Evolutionary conservation across 2,113 vertebrate genomes (phyloP).

Genomic region (Agapornis roseicollis): DNA sequence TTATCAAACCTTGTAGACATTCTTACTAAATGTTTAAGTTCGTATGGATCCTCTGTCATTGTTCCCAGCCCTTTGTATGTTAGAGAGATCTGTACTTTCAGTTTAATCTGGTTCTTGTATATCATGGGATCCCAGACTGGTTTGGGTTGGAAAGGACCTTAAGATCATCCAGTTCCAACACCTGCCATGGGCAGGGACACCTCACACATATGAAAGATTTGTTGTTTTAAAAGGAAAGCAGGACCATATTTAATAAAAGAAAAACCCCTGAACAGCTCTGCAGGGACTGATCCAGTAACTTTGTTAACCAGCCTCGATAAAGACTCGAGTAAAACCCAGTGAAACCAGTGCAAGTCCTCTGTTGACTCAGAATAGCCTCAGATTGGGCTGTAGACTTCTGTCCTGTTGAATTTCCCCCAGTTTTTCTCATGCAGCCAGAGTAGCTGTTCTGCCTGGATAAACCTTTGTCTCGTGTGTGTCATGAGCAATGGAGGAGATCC

Average conservation of each 20-base stretch:
- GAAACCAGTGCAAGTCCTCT: background rate
- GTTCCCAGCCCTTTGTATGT: background rate
- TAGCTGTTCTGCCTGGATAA: background rate
- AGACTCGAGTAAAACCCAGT: background rate
- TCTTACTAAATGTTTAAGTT: background rate
- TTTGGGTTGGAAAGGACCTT: background rate
- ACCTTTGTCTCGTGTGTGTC: background rate
- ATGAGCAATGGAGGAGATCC: background rate
- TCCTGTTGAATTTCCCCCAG: background rate
- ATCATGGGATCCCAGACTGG: background rate
- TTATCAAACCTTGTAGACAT: background rate
- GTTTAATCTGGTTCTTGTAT: background rate
- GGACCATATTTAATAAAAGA: background rate
- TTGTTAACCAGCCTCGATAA: background rate
- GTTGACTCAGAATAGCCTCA: background rate
- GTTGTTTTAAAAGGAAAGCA: background rate
- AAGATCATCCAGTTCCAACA: background rate
- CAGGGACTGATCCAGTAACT: background rate
- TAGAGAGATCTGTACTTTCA: background rate
- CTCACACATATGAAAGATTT: background rate
- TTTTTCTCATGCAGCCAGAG: background rate
- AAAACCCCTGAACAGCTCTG: background rate
- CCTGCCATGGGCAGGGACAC: background rate
- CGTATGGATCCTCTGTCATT: fast-evolving
- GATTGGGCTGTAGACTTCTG: background rate